phyloP scores from a whole-genome alignment of 2,888 invertebrate species.

The Sinelater perroti region DNA sequence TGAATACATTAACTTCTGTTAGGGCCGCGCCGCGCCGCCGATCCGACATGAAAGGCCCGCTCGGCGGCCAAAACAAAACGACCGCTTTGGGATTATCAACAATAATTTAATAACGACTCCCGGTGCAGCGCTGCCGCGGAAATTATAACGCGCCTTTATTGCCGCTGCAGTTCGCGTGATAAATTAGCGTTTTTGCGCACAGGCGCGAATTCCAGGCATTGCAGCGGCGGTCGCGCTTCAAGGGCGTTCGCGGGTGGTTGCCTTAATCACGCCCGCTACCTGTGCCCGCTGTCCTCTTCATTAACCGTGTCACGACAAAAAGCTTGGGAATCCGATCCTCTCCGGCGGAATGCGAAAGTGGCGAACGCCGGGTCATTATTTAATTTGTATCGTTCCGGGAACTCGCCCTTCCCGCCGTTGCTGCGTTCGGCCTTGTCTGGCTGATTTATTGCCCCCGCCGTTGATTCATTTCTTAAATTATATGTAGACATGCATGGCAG shows the following conservation, averaged over 20 bases:
- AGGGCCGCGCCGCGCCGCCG: background rate
- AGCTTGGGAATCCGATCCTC: constrained; percentile 25
- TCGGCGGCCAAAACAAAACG: background rate
- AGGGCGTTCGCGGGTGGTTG: constrained; percentile 60
- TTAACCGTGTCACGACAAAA: constrained; percentile 44
- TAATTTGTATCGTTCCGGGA: constrained; percentile 22
- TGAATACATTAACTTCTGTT: constrained; percentile 16
- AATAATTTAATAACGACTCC: constrained; percentile 4
- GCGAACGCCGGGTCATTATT: constrained; percentile 18
- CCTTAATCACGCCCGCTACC: constrained; percentile 55
- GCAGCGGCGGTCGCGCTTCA: constrained; percentile 50
- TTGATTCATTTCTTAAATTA: no score
- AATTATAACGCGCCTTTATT: constrained; percentile 21
- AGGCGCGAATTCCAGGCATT: constrained; percentile 53
- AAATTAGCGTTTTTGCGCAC: constrained; percentile 51
- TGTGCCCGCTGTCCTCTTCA: constrained; percentile 54
- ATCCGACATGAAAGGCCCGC: background rate
- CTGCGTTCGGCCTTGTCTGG: background rate
- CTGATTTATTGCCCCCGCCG: constrained; percentile 4
- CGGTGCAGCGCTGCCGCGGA: background rate
- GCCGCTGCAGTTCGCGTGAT: constrained; percentile 21
- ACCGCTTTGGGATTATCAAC: constrained; percentile 7
- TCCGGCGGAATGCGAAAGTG: constrained; percentile 16
- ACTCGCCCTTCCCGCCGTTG: background rate
- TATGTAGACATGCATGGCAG: no score